Evolutionary conservation across 2,113 vertebrate species (phyloP), one percentile per base, ranked within the genome.

Genomic region (Notothenia coriiceps): DNA sequence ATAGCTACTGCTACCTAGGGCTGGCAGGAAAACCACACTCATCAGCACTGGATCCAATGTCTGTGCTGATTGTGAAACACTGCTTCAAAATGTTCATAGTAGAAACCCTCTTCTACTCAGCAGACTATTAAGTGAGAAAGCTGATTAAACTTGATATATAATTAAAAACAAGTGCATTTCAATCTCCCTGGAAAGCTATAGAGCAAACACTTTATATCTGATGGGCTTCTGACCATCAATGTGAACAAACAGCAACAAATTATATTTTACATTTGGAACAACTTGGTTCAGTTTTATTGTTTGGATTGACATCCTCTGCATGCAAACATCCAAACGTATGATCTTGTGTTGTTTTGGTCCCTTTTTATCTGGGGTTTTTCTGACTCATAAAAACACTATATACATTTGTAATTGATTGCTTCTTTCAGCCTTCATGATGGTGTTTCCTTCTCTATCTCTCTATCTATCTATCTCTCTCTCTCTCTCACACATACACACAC

Each of bases 1-100:
- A 68, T 63, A 65, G 80, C 68, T 65, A 56, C 74, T 25, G 79
- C 68, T 64, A 49, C 78, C 61, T 17, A 35, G 64, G 29, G 54
- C 64, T 46, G 12, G 20, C 14, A 40, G 51, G 52, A 57, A 80
- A 79, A 74, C 74, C 77, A 64, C 61, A 71, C 49, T 74, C 68
- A 80, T 66, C 64, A 74, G 61, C 49, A 47, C 17, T 49, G 57
- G 51, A 68, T 73, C 29, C 47, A 55, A 79, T 22, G 46, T 67
- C 70, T 49, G 20, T 70, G 64, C 17, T 74, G 76, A 55, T 54
- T 69, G 49, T 56, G 33, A 47, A 9, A 35, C 15, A 72, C 35
- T 57, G 43, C 18, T 71, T 77, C 7, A 64, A 22, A 5, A 35
- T 63, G 17, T 76, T 67, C 10, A 20, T 0, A 22, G 25, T 3